Base-by-base conservation (phyloP, 2,797 vertebrate species). In the Acridotheres tristis region DNA sequence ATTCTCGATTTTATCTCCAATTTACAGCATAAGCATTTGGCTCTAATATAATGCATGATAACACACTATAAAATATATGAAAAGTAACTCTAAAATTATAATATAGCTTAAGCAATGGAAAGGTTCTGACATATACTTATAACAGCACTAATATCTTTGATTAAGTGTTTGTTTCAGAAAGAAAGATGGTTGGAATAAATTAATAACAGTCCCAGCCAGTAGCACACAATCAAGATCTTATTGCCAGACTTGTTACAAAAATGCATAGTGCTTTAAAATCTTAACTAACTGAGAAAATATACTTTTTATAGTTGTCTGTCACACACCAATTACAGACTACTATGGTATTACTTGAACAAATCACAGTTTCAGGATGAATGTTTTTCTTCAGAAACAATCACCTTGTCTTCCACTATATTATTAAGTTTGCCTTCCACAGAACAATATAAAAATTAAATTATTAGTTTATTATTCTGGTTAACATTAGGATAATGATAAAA, bases 311-410 rank as follows among this genome's bases (percentile, higher is more conserved):
- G 13, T 23, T 84, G 29, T 42, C 16, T 4, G 23, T 61, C 11
- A 38, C 6, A 29, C 13, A 53, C 2, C 0, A 0, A 40, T 61
- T 65, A 43, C 16, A 55, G 32, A 55, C 10, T 30, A 29, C 16
- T 4, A 1, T 30, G 16, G 7, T 30, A 58, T 29, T 57, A 30
- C 13, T 22, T 45, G 15, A 88, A 74, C 6, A 65, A 51, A 80
- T 48, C 13, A 59, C 2, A 48, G 8, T 42, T 11, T 65, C 3
- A 4, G 29, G 51, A 53, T 25, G 4, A 21, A 71, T 71, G 2
- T 5, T 50, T 59, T 62, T 17, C 23, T 36, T 40, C 54, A 67
- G 53, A 88, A 90, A 81, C 34, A 81, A 68, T 27, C 10, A 47
- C 10, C 15, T 59, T 55, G 26, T 36, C 19, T 82, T 88, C 32